phyloP scores from a whole-genome alignment of 2,113 vertebrate genomes.

The Gasterosteus nipponicus region DNA sequence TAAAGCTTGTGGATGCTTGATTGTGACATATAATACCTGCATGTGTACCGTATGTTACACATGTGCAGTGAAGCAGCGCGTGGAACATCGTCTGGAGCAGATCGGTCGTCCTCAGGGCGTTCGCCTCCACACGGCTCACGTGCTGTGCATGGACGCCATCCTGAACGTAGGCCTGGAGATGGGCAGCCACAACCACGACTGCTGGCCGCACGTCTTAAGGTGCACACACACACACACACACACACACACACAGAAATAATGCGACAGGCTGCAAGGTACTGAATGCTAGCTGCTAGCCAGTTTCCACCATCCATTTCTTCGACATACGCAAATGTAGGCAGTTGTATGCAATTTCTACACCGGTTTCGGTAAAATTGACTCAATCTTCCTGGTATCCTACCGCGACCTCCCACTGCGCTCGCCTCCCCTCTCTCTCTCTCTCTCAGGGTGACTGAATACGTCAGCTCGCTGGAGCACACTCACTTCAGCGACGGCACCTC shows the following conservation, averaged over 20 bases:
- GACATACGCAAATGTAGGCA: too few species aligned
- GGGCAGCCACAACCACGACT: constrained; percentile 77
- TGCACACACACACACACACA: constrained; percentile 35
- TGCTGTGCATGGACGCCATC: constrained; percentile 77
- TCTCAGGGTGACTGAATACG: constrained; percentile 92
- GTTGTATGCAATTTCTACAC: neutral
- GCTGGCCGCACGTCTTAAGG: constrained; percentile 77
- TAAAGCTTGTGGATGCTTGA: neutral
- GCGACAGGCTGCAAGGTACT: too few species aligned
- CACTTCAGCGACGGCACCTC: constrained; percentile 92
- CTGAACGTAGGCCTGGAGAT: constrained; percentile 76
- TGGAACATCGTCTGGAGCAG: constrained; percentile 72
- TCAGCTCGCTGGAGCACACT: constrained; percentile 93
- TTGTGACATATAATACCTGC: neutral
- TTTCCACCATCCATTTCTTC: too few species aligned
- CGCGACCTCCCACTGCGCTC: neutral
- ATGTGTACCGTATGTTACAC: neutral
- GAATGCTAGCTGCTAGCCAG: too few species aligned
- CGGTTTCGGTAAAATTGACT: too few species aligned
- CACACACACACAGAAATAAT: neutral
- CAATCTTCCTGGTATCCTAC: neutral
- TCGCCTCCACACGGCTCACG: constrained; percentile 73
- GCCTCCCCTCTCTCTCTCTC: neutral
- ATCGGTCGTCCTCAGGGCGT: constrained; percentile 62
- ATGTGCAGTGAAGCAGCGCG: constrained; percentile 68